Evolutionary conservation across 2,113 vertebrate species (phyloP).

Genomic region (Thalassoma bifasciatum): DNA sequence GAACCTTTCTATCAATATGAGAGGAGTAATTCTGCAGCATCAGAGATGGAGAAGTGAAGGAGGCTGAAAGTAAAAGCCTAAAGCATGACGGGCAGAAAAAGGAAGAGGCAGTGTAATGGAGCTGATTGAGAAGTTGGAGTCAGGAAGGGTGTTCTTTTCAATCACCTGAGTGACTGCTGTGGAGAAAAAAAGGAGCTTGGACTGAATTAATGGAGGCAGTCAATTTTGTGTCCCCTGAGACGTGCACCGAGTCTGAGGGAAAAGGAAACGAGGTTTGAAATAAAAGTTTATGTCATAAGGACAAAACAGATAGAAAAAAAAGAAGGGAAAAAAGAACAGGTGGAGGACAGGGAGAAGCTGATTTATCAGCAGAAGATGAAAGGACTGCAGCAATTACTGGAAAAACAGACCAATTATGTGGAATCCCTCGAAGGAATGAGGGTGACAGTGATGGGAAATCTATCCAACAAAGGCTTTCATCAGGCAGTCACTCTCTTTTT

Average conservation of each 20-base stretch:
- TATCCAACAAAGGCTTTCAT: conserved; percentile 41
- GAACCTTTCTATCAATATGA: not conserved
- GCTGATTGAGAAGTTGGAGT: conserved; percentile 21
- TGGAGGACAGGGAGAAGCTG: conserved; percentile 34
- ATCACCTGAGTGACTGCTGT: conserved; percentile 8
- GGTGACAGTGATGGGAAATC: conserved; percentile 52
- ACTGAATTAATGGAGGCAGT: conserved; percentile 18
- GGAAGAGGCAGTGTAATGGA: conserved; percentile 21
- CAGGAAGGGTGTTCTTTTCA: conserved; percentile 30
- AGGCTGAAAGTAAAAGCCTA: conserved; percentile 3
- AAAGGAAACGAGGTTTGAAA: conserved; percentile 12
- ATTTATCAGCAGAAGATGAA: conserved; percentile 57
- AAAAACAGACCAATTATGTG: conserved; percentile 67
- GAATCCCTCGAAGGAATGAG: conserved; percentile 48
- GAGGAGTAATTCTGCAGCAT: not conserved
- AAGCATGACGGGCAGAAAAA: conserved; percentile 15
- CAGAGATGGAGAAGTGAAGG: conserved; percentile 1
- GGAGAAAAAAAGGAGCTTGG: not conserved
- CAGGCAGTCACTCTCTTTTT: conserved; percentile 13
- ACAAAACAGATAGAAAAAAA: conserved; percentile 9
- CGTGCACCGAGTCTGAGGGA: conserved; percentile 17
- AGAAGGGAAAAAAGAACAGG: conserved; percentile 24
- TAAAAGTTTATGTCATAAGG: conserved; percentile 36
- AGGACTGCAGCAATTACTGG: conserved; percentile 61
- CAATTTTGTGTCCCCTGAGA: conserved; percentile 24